Conservation (phyloP, 2,888 invertebrate genomes). For the Ceriagrion tenellum region DNA sequence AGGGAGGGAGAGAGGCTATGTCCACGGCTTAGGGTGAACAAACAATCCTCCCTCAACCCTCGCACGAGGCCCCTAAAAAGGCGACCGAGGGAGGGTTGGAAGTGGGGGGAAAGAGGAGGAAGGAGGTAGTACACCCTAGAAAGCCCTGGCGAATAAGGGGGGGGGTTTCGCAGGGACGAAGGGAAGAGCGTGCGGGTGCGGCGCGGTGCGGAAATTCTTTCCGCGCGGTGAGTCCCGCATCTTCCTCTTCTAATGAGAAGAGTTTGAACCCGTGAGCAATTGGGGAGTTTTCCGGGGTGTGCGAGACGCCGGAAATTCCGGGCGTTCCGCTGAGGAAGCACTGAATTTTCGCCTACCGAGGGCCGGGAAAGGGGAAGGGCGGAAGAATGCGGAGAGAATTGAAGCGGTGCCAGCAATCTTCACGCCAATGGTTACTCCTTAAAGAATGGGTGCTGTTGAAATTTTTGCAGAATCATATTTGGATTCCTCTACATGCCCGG, state of each 20-base stretch:
- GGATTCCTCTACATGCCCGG: no score
- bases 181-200: not conserved
- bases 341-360: not conserved
- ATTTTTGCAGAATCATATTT: no score
- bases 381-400: not conserved
- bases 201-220: not conserved
- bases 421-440: not conserved
- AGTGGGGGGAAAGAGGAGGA: not conserved
- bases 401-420: not conserved
- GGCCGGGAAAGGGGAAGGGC: not conserved
- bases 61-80: no score
- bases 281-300: not conserved
- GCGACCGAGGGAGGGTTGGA: not conserved
- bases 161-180: not conserved
- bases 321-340: not conserved
- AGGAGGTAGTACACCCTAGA: not conserved
- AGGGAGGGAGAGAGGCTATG: not conserved
- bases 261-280: slow-evolving; percentile 12
- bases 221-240: not conserved
- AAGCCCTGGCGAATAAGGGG: no score
- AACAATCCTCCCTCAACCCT: not conserved
- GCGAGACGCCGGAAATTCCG: not conserved
- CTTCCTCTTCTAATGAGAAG: not conserved
- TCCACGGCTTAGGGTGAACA: not conserved
- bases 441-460: not conserved